phyloP scores from a whole-genome alignment of 2,888 invertebrate genomes.

The Apodemia duryi region DNA sequence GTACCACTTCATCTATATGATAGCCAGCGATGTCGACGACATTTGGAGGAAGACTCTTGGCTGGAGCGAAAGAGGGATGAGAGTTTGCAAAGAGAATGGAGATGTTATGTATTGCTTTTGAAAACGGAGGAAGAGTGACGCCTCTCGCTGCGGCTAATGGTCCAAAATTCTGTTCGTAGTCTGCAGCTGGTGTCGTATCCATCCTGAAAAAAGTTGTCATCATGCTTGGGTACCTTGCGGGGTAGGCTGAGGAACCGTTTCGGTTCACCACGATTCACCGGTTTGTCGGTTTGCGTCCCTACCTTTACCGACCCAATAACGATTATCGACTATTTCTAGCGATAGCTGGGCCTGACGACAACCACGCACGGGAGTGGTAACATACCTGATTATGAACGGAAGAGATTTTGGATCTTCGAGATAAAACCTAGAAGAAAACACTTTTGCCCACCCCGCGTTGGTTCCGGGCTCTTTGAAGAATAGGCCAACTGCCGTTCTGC shows the following conservation, averaged over 20 bases:
- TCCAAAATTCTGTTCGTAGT: conserved; percentile 38
- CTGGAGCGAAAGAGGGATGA: conserved; percentile 43
- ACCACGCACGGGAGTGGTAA: conserved; percentile 37
- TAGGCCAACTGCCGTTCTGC: no score
- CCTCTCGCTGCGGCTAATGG: conserved; percentile 43
- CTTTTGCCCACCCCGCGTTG: no score
- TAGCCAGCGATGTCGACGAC: conserved; percentile 52
- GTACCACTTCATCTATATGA: conserved; percentile 45
- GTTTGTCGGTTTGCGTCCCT: no score
- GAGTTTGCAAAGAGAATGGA: conserved; percentile 49
- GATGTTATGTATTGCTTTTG: conserved; percentile 39
- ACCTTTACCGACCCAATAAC: no score
- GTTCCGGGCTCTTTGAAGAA: no score
- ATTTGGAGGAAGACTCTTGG: conserved; percentile 46
- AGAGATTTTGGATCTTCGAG: conserved; percentile 25
- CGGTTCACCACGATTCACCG: no score
- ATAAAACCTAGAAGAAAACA: no score
- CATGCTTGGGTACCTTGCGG: no score
- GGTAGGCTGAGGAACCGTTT: no score
- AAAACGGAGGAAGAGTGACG: conserved; percentile 39
- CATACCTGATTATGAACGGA: conserved; percentile 35
- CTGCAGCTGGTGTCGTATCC: neutral
- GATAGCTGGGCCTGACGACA: no score
- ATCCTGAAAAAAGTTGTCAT: neutral
- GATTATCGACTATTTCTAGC: no score